Conservation (phyloP, 2,797 vertebrate species). For the Chaunax sp. region DNA sequence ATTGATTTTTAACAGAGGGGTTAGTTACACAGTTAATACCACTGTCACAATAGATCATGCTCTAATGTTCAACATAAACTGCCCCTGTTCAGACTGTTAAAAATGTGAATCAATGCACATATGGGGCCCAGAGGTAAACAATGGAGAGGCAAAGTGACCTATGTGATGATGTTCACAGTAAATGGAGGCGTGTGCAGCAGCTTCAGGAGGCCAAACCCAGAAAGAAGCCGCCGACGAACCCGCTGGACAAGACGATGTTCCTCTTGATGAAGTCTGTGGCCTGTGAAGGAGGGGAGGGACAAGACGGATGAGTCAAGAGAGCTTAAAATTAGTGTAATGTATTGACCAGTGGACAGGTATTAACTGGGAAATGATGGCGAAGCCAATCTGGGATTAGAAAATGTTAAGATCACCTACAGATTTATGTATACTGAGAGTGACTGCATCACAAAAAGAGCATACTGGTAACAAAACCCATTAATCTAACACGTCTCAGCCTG, state of each 20-base stretch:
- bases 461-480: background rate
- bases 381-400: background rate
- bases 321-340: background rate
- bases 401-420: too few species aligned
- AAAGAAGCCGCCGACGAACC: constrained; percentile 97
- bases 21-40: constrained; percentile 20
- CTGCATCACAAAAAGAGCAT: background rate
- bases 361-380: background rate
- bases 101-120: constrained; percentile 23
- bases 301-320: background rate
- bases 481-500: background rate
- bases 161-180: constrained; percentile 53
- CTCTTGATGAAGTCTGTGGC: constrained; percentile 96
- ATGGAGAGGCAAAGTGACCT: constrained; percentile 30
- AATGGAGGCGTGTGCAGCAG: background rate
- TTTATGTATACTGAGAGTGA: too few species aligned
- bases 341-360: background rate
- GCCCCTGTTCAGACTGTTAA: background rate
- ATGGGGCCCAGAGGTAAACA: constrained; percentile 43
- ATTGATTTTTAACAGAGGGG: constrained; percentile 4
- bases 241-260: constrained; percentile 96
- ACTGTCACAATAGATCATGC: constrained; percentile 63
- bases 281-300: constrained; percentile 74
- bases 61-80: constrained; percentile 32
- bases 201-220: constrained; percentile 92